Evolutionary conservation across 2,888 invertebrate species (phyloP), one percentile per base, ranked within the genome.

Genomic region (Diaprepes abbreviatus): DNA sequence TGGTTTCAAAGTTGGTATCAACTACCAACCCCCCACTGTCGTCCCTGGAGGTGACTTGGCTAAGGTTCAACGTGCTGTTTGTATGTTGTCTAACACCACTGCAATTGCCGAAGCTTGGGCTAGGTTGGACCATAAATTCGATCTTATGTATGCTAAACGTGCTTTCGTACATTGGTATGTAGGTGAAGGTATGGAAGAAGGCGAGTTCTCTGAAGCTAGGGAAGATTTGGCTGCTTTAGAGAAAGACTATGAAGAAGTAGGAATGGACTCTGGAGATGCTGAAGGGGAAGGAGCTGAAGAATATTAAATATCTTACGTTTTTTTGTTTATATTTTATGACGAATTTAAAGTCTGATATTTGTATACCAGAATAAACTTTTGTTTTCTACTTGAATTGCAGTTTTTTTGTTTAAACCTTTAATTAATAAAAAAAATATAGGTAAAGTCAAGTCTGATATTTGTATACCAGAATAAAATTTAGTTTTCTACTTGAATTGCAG

Each of bases 21-120:
- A 96, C 88, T 96, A 96, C 88, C 96, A 96, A 85, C 94, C 95
- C 70, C 95, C 95, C 28, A 95, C 95, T 74, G 96, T 95, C 24
- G 96, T 97, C 58, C 97, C 97, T n/a, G 96, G 96, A 5, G 96
- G 96, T 28, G 96, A 97, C 84, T 85, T 95, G 85, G 96, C 97
- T 74, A 96, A 96, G 88, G 96, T 97, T 31, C 95, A 96, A 85
- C 92, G 97, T 80, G 96, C 97, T 75, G 96, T 98, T 19, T 98
- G 97, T 91, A 97, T 97, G 97, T 96, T 97, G 88, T 96, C 95
- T 83, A 97, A 97, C 88, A 98, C 97, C 75, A 97, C 97, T 6
- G 83, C 97, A 78, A 97, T 97, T 84, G 96, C 96, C 16, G 96
- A 97, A 85, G 97, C 97, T 40, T 97, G 97, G 97, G 96, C 96